Percentiles rank a stretch among this genome's conserved stretches.
These are phyloP conservation scores for Elmis aenea DNA, from an alignment of 2,888 invertebrate genomes.

Conservation along the genomic window DNA sequence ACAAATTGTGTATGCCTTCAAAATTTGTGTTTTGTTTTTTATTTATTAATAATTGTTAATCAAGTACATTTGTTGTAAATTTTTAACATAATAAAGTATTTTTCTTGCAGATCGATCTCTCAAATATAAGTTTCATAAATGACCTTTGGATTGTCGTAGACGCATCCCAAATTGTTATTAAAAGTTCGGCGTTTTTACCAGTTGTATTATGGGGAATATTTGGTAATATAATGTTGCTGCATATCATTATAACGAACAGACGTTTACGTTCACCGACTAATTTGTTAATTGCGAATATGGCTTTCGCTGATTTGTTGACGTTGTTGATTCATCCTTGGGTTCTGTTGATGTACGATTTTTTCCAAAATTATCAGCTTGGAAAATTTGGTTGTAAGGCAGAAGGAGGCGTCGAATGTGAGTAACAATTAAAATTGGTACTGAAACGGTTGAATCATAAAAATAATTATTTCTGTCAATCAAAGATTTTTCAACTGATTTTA, in stretches of 20 bases:
- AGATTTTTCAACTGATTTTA: too few species aligned
- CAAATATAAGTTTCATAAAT: constrained; percentile 52
- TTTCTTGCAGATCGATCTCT: constrained; percentile 32
- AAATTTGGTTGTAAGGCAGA: constrained; percentile 71
- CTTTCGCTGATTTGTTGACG: constrained; percentile 63
- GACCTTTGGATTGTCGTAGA: constrained; percentile 62
- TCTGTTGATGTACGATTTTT: constrained; percentile 67
- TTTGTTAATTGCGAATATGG: constrained; percentile 69
- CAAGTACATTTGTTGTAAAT: too few species aligned
- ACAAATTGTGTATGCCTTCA: too few species aligned
- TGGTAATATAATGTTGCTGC: constrained; percentile 61
- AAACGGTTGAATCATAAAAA: background rate
- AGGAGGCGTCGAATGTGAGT: constrained; percentile 68
- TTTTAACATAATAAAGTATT: background rate
- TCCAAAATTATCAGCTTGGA: constrained; percentile 72
- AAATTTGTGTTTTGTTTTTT: too few species aligned
- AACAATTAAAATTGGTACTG: background rate
- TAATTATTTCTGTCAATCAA: background rate
- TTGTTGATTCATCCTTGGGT: constrained; percentile 70
- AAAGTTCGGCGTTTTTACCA: constrained; percentile 55
- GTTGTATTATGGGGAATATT: constrained; percentile 61
- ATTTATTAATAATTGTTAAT: too few species aligned
- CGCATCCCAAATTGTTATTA: constrained; percentile 55
- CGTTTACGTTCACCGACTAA: constrained; percentile 67
- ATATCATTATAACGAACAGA: constrained; percentile 57